Evolutionary conservation across 2,888 invertebrate genomes (phyloP).

Genomic region (Lottia scabra): DNA sequence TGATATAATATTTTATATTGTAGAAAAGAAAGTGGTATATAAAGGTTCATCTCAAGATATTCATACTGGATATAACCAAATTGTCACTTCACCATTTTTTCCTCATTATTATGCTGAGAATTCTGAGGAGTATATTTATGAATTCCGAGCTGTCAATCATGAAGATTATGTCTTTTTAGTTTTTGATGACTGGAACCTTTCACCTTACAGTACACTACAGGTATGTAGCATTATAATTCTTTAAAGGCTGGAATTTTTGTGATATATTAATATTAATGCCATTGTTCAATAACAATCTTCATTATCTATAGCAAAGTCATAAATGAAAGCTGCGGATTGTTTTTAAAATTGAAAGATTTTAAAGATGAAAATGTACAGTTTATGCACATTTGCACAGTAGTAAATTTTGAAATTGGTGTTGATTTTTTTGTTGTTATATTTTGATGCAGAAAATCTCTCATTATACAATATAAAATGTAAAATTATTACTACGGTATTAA

Average conservation of each 20-base stretch:
- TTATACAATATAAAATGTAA: too few species aligned
- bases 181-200: conserved; percentile 50
- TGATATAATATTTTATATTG: background rate
- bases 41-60: conserved; percentile 12
- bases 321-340: too few species aligned
- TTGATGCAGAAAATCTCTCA: too few species aligned
- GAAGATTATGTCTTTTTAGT: conserved; percentile 33
- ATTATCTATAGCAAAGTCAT: too few species aligned
- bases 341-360: too few species aligned
- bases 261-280: too few species aligned
- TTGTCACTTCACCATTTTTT: conserved; percentile 40
- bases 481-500: background rate
- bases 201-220: conserved; percentile 18
- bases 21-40: conserved; percentile 6
- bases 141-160: conserved; percentile 24
- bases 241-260: too few species aligned
- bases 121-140: conserved; percentile 39
- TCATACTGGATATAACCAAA: background rate
- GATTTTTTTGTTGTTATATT: too few species aligned
- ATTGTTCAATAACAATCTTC: too few species aligned
- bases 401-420: too few species aligned
- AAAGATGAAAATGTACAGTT: too few species aligned
- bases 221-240: background rate
- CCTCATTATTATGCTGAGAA: conserved; percentile 40
- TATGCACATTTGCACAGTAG: too few species aligned